Evolutionary conservation across 2,888 invertebrate genomes (phyloP).

Genomic region (Parascotia fuliginaria): DNA sequence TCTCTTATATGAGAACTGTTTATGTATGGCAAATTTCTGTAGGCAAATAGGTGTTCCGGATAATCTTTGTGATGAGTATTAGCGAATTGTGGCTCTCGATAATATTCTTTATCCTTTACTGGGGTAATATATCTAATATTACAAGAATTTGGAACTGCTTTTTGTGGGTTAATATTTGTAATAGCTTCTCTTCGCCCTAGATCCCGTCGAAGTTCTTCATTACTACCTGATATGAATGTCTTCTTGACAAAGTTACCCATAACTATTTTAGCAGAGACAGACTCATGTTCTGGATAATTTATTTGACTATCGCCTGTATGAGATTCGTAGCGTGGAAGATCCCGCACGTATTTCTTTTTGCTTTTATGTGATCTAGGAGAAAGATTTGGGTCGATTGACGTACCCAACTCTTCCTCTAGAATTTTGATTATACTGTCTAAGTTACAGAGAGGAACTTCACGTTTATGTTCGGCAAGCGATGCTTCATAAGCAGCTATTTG

Average conservation of each 20-base stretch:
- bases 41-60: no score
- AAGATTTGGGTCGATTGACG: conserved; percentile 48
- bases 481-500: conserved; percentile 58
- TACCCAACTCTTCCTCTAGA: conserved; percentile 71
- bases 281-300: conserved; percentile 45
- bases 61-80: conserved; percentile 37
- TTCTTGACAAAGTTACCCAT: conserved; percentile 59
- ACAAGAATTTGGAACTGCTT: background rate
- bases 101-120: background rate
- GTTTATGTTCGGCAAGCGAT: conserved; percentile 37
- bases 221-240: conserved; percentile 38
- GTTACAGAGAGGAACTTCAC: conserved; percentile 57
- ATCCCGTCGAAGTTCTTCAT: conserved; percentile 51
- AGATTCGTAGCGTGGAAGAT: conserved; percentile 37
- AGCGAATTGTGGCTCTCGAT: conserved; percentile 28
- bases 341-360: conserved; percentile 40
- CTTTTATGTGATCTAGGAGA: conserved; percentile 33
- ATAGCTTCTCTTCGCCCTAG: conserved; percentile 61
- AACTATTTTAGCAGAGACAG: conserved; percentile 54
- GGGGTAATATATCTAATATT: background rate
- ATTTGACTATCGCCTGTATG: conserved; percentile 35
- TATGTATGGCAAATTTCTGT: conserved; percentile 53
- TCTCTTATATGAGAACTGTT: conserved; percentile 53
- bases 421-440: conserved; percentile 73
- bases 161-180: conserved; percentile 48